These are phyloP conservation scores for Picus viridis DNA, from an alignment of 2,797 vertebrate species.

Conservation along the genomic window DNA sequence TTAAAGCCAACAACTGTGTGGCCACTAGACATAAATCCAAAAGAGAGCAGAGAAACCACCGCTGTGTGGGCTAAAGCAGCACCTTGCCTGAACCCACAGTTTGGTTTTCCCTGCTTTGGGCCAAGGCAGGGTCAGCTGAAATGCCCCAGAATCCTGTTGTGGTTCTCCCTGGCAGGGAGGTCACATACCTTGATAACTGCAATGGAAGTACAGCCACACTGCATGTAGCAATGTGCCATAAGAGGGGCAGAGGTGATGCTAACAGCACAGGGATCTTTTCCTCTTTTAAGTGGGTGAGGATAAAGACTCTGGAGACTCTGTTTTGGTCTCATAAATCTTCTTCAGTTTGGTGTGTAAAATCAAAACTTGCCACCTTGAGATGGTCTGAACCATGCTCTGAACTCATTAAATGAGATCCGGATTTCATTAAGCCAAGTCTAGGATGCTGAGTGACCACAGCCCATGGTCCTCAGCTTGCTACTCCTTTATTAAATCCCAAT, in stretches of 20 bases:
- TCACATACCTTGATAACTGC: accelerated
- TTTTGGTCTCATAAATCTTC: background rate
- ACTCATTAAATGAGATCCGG: background rate
- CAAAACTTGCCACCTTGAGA: background rate
- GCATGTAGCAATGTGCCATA: accelerated
- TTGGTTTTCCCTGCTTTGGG: background rate
- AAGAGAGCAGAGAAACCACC: background rate
- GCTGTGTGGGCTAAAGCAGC: background rate
- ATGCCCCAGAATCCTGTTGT: background rate
- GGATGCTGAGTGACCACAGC: background rate
- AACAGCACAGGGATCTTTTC: background rate
- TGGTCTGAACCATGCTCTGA: background rate
- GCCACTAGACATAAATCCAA: background rate
- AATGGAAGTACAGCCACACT: background rate
- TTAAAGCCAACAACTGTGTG: background rate
- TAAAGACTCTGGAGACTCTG: background rate
- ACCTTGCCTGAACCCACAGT: background rate
- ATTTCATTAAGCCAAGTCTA: background rate
- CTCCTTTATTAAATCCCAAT: background rate
- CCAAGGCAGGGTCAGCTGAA: background rate
- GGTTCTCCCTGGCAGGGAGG: background rate
- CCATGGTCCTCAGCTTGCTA: background rate
- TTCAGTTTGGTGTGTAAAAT: background rate
- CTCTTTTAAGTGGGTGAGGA: background rate
- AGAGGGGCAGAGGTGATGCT: background rate